Evolutionary conservation across 2,888 invertebrate species (phyloP), one percentile per base, ranked within the genome.

Genomic region (Phyto melanocephala): DNA sequence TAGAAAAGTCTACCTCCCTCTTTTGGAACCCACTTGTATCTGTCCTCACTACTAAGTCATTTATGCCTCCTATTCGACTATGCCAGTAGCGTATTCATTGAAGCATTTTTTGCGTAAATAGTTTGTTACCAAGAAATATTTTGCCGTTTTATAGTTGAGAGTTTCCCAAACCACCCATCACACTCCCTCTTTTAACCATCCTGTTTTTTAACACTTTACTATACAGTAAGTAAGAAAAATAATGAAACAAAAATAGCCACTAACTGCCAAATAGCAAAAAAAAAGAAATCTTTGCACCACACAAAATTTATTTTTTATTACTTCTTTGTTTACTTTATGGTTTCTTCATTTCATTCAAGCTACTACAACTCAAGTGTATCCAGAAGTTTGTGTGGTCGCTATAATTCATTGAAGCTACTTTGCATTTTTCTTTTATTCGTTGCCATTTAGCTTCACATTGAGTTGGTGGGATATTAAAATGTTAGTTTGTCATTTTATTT

Each of bases 291-390:
- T 65, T 65, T 37, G 20, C 22, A 22, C 13, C 37, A 37, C 58
- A 37, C 37, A 37, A 11, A 37, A 20, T 37, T 58, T 58, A 2
- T 47, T 17, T 13, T 6, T 54, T 54, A n/a, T 15, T 28, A 45
- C 28, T 24, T 42, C 7, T 8, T 24, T 62, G 7, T 62, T 62
- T 8, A 22, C n/a, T 40, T 11, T 37, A 8, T 6, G 28, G 6
- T 28, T 37, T 37, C 10, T 56, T 56, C 10, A 28, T 15, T 54
- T 63, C 62, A 45, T 74, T 74, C 52, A 63, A 28, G 6, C 24
- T 24, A 63, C 15, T 75, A 35, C 58, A 75, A 75, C 58, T 67
- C 75, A 75, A 75, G 75, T 75, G 75, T 75, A 67, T 24, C 67
- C 47, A 35, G 28, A 58, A 75, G 47, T 67, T 3, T 75, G 45